These are phyloP conservation scores for Dendrocincla tyrannina DNA, from an alignment of 2,797 vertebrate genomes.

Conservation along the genomic window DNA sequence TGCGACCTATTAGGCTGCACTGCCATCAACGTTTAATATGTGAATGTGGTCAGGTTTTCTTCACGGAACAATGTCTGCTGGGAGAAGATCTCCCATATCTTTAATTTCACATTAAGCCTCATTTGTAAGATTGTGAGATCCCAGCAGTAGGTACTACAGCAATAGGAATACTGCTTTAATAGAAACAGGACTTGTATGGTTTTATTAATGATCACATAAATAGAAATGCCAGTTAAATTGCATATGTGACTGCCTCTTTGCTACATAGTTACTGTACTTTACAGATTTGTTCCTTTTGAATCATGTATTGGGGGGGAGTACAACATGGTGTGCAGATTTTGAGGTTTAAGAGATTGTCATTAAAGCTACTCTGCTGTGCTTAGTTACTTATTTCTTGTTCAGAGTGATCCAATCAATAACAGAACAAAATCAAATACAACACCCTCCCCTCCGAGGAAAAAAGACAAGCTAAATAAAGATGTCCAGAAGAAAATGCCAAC, in stretches of 20 bases:
- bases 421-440: conserved; percentile 70
- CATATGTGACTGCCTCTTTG: conserved; percentile 17
- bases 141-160: neutral
- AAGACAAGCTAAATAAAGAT: conserved; percentile 76
- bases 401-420: conserved; percentile 72
- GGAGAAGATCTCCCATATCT: neutral
- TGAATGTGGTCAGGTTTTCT: neutral
- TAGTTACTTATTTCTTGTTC: conserved; percentile 76
- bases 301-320: neutral
- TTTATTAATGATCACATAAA: conserved; percentile 50
- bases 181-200: neutral
- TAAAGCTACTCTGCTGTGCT: conserved; percentile 65
- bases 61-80: neutral
- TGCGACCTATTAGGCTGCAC: neutral
- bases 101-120: neutral
- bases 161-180: conserved; percentile 24
- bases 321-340: conserved; percentile 42
- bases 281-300: conserved; percentile 68
- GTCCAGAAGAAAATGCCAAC: conserved; percentile 60
- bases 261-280: conserved; percentile 38
- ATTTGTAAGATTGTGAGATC: neutral
- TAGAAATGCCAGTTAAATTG: conserved; percentile 46
- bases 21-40: neutral
- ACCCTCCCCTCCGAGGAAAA: conserved; percentile 57
- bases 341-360: conserved; percentile 67